Evolutionary conservation across 2,797 vertebrate genomes (phyloP), one percentile per base, ranked within the genome.

Genomic region (Lepilemur septentrionalis): DNA sequence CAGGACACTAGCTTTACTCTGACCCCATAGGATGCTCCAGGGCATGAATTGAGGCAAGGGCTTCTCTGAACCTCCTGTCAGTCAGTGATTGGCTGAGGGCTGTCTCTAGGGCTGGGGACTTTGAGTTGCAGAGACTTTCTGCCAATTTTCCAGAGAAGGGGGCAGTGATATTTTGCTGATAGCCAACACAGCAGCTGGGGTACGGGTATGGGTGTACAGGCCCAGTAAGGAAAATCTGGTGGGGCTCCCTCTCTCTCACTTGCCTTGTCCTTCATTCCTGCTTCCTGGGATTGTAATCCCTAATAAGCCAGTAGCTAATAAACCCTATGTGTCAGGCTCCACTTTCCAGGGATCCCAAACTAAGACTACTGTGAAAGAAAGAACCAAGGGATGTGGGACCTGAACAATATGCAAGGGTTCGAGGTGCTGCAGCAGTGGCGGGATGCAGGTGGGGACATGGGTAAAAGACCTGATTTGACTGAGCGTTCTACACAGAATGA

Each of bases 341-440:
- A 14, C 11, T 35, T 59, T 75, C 65, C 70, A 7, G 41, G 41
- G 17, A 70, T 78, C 10, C 8, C 23, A 65, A 75, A 35, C 22
- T 48, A 92, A 83, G 41, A 96, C 25, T 50, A 67, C 5, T 15
- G 4, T 35, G 30, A 63, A 92, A 89, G 38, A 22, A 73, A 70
- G 41, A 91, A 69, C 14, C 13, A 70, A 70, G 25, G 7, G 8
- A 69, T 7, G 8, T 20, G 28, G 38, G 11, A 38, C 35, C 28
- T 55, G 14, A 94, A 73, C 5, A 4, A 41, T 32, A 30, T 4
- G 18, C 32, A 52, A 10, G 22, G 23, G 41, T 32, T 89, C 22
- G 43, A 63, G 15, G 10, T 25, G 41, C 50, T 48, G 35, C 28
- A 18, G 7, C 2, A 50, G 41, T 7, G 3, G 12, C 32, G 4